Evolutionary conservation across 2,888 invertebrate species (phyloP), one percentile per base, ranked within the genome.

Genomic region (Tribolium freemani): DNA sequence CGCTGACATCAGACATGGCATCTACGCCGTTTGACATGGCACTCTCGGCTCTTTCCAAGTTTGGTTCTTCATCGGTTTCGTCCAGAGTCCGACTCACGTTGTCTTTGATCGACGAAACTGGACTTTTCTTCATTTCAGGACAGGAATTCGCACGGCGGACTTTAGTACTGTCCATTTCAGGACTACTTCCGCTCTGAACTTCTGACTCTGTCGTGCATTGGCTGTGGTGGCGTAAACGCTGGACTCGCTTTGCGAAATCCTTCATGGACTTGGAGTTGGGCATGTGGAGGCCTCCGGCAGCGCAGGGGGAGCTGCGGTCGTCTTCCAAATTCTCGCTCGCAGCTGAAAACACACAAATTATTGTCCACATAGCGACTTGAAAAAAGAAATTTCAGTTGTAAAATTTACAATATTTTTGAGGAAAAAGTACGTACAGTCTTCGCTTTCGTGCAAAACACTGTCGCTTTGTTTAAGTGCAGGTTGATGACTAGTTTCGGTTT

Each of bases 111-210:
- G 81, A 74, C 69, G 78, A 75, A 11, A 80, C 77, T 60, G 81
- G 83, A 68, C 80, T 83, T 79, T 88, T 88, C 78, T 88, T 88
- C 78, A 91, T 89, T 75, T 91, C 90, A 0, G 93, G 91, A 78
- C 92, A 92, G 1, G 93, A 93, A 79, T 89, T 89, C n/a, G 91
- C 89, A 68, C 91, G 87, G 26, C 90, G 88, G 53, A 91, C 88
- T 80, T 88, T 86, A 3, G 82, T 80, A 63, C 78, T 82, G 57
- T 77, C 74, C 61, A 67, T 70, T 57, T 73, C 73, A 5, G 88
- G 87, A 77, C 88, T 89, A 73, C 87, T 88, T 48, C 87, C 88
- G 9, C 85, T 85, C 75, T 79, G 85, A 66, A 77, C 75, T 26
- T 84, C 85, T 0, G 83, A 78, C 72, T 89, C 89, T n/a, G 88